Evolutionary conservation across 2,797 vertebrate genomes (phyloP), one percentile per base, ranked within the genome.

Genomic region (Menidia menidia): DNA sequence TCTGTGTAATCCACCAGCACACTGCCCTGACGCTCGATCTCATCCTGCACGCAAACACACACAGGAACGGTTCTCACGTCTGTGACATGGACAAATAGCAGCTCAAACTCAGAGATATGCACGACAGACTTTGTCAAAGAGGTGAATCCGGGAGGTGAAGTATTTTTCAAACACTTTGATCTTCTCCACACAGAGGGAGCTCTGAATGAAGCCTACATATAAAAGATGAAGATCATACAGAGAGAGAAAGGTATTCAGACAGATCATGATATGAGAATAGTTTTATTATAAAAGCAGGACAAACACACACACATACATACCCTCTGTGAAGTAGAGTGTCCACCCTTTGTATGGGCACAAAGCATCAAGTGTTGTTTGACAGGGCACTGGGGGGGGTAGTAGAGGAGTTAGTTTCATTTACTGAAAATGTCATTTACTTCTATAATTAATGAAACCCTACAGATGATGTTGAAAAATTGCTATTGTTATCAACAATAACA

Each of bases 1-100:
- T 97, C 96, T 64, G 95, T 94, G 78, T 95, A 98, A 90, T 99
- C 97, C 88, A 99, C 95, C 31, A 99, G 92, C 66, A 99, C 95
- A 61, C 97, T 99, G 85, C 97, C 98, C 78, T 98, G 97, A 61
- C 97, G 96, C 94, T 99, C 98, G 77, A 99, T 96, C 90, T 99
- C 98, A 93, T 98, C 98, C 98, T 99, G 78, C 2, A 44, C 4
- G 44, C 42, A 71, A 13, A 7, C 73, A 47, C 0, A 25, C 25
- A 41, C 2, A 48, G 7, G 18, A 19, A 7, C 13, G 16, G 3
- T 0, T 25, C 30, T 30, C 6, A 8, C 15, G 6, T 1, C 4
- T 39, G 10, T 10, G 6, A 39, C 7, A 39, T 39, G 10, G 35
- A 7, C 35, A 39, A 6, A 13, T 4, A 2, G 18, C 9, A 4